Evolutionary conservation across 2,113 vertebrate species (phyloP).

Genomic region (Lycocorax pyrrhopterus): DNA sequence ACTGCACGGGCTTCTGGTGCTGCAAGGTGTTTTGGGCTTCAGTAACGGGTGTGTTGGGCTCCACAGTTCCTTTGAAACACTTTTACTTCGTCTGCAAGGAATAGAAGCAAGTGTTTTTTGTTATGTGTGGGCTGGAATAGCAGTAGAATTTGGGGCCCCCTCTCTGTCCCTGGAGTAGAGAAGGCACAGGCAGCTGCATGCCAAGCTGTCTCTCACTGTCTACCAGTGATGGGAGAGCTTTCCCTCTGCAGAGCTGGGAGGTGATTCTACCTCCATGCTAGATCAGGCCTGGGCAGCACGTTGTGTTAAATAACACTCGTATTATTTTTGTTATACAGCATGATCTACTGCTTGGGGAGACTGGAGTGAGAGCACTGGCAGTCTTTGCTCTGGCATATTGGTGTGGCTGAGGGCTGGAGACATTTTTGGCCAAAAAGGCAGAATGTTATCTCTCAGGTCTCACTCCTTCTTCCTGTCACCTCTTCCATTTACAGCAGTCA

Average conservation of each 20-base stretch:
- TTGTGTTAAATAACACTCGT: slow-evolving; percentile 34
- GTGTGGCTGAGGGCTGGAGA: neutral
- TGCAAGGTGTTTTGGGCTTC: neutral
- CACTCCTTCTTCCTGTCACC: neutral
- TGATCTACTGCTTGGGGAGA: slow-evolving; percentile 17
- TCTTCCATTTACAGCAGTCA: neutral
- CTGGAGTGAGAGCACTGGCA: neutral
- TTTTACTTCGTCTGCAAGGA: neutral
- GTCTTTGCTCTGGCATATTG: neutral
- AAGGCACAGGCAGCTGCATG: slow-evolving; percentile 1
- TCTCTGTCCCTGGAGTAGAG: neutral
- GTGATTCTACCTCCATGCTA: neutral
- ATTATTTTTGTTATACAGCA: neutral
- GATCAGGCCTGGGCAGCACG: neutral
- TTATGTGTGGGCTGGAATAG: neutral
- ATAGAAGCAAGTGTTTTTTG: neutral
- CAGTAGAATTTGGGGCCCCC: neutral
- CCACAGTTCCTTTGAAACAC: neutral
- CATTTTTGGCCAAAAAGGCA: neutral
- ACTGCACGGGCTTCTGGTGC: fast-evolving
- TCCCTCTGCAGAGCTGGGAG: neutral
- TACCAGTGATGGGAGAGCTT: neutral
- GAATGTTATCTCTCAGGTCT: neutral
- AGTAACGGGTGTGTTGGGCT: neutral
- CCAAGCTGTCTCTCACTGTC: neutral